These are phyloP conservation scores for Rhamphomyia laevipes DNA, from an alignment of 2,888 invertebrate genomes.

Conservation along the genomic window DNA sequence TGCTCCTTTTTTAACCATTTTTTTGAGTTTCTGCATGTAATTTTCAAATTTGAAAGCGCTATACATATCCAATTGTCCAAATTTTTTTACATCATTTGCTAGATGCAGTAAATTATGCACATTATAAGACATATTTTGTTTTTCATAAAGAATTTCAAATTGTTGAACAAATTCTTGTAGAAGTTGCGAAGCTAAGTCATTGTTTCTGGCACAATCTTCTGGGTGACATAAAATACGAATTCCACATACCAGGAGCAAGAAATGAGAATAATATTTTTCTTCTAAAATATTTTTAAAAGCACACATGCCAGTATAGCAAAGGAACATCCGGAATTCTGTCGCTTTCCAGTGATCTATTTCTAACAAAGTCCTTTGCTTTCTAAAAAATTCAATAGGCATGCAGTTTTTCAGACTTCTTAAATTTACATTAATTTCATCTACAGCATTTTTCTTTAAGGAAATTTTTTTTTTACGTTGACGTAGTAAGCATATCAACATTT, in stretches of 20 bases:
- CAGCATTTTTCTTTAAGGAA: neutral
- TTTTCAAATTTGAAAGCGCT: neutral
- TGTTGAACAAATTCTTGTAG: neutral
- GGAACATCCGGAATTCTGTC: neutral
- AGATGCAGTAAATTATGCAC: neutral
- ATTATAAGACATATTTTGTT: neutral
- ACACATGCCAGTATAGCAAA: too few relatives aligned
- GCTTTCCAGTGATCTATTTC: constrained; percentile 2
- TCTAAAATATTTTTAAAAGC: neutral
- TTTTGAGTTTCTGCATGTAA: neutral
- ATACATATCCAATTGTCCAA: neutral
- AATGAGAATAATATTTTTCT: neutral
- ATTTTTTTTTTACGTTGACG: neutral
- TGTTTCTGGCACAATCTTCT: neutral
- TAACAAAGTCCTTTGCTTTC: neutral
- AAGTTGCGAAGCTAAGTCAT: neutral
- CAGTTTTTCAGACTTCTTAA: neutral
- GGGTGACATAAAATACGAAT: neutral
- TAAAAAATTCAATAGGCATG: neutral
- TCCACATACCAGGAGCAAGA: neutral
- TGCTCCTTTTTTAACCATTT: neutral
- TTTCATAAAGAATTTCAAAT: neutral
- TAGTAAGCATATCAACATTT: too few relatives aligned
- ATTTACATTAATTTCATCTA: neutral
- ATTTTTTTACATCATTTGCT: neutral